Evolutionary conservation across 2,888 invertebrate genomes (phyloP).

Genomic region (Morpho deidamia): DNA sequence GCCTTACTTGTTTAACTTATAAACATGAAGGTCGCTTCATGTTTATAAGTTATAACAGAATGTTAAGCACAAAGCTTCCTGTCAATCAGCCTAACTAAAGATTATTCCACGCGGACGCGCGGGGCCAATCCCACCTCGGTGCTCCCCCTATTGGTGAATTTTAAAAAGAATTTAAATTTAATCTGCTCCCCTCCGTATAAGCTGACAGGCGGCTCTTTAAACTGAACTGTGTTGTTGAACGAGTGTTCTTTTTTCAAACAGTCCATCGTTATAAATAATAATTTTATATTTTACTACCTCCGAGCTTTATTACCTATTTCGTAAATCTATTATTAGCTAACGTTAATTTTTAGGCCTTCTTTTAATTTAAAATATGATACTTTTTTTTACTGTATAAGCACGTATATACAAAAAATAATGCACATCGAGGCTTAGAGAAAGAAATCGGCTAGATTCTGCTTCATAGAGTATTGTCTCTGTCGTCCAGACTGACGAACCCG

Average conservation of each 20-base stretch:
- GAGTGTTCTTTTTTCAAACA: slow-evolving; percentile 32
- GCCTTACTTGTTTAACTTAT: no score
- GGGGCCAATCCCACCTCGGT: slow-evolving; percentile 64
- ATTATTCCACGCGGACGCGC: slow-evolving; percentile 63
- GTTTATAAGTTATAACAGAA: no score
- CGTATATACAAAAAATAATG: no score
- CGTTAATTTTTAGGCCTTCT: neutral
- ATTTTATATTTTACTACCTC: neutral
- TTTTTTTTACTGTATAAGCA: no score
- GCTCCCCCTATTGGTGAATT: slow-evolving; percentile 73
- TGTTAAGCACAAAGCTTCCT: slow-evolving; percentile 30
- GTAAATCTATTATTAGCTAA: neutral
- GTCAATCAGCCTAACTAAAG: slow-evolving; percentile 55
- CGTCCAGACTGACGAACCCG: no score
- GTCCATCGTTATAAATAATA: neutral
- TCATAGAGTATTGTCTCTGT: no score
- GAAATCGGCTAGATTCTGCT: no score
- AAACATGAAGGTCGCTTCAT: no score
- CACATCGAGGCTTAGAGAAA: no score
- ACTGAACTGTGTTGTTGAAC: slow-evolving; percentile 29
- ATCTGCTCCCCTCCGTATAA: slow-evolving; percentile 64
- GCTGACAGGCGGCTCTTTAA: slow-evolving; percentile 47
- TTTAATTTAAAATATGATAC: no score
- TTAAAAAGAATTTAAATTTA: slow-evolving; percentile 73
- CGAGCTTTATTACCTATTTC: no score